Evolutionary conservation across 2,888 invertebrate species (phyloP).

Genomic region (Drosophila prostipennis): DNA sequence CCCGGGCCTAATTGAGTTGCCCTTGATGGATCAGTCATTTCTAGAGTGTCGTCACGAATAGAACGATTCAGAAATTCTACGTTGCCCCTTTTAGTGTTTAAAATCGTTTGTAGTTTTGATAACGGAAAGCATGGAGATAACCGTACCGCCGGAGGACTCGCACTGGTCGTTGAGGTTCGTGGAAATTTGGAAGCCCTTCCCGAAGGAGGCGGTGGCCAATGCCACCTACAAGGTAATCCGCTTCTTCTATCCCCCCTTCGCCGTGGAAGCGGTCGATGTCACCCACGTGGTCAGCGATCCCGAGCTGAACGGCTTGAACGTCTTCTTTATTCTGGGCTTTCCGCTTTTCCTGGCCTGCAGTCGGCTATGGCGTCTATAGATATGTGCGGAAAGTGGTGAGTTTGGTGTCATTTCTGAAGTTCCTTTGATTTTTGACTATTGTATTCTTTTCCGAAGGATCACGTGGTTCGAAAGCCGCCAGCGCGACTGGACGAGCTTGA

Average conservation of each 20-base stretch:
- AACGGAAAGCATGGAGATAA: not conserved
- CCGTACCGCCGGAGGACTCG: not conserved
- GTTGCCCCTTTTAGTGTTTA: not conserved
- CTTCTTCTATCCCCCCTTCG: slow-evolving; percentile 36
- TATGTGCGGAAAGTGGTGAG: not conserved
- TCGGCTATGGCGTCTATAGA: not conserved
- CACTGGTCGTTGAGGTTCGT: slow-evolving; percentile 22
- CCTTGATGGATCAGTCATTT: slow-evolving; percentile 26
- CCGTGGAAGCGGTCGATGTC: slow-evolving; percentile 7
- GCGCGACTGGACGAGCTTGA: not conserved
- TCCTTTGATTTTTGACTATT: not conserved
- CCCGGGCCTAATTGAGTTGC: slow-evolving; percentile 25
- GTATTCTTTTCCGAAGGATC: not conserved
- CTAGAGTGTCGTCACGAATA: not conserved
- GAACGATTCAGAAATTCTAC: slow-evolving; percentile 1
- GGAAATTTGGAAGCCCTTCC: slow-evolving; percentile 19
- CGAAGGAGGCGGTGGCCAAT: slow-evolving; percentile 10
- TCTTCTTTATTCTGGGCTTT: not conserved
- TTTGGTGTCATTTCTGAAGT: not conserved
- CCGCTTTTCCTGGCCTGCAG: not conserved
- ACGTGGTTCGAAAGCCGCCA: not conserved
- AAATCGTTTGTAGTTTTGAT: not conserved
- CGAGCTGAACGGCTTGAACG: not conserved
- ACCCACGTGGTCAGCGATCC: slow-evolving; percentile 16
- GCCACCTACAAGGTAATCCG: slow-evolving; percentile 20